Evolutionary conservation across 2,797 vertebrate species (phyloP).

Genomic region (Alauda arvensis): DNA sequence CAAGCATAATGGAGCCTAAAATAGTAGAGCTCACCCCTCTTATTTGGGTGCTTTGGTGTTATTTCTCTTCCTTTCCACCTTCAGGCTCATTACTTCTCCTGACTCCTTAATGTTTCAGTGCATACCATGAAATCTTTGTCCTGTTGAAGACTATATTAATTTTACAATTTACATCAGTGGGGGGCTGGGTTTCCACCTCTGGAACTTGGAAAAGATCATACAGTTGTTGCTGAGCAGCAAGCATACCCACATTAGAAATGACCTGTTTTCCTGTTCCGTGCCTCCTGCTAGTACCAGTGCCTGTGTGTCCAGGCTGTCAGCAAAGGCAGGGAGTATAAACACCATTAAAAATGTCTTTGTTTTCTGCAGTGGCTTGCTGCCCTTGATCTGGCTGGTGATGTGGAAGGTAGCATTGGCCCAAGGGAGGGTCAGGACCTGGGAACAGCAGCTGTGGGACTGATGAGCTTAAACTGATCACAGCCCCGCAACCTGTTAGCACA

Average conservation of each 20-base stretch:
- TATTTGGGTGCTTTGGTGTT: not conserved
- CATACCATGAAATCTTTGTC: not conserved
- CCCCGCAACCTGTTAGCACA: not conserved
- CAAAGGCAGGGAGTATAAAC: not conserved
- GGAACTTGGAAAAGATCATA: not conserved
- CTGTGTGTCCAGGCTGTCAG: not conserved
- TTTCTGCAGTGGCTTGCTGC: not conserved
- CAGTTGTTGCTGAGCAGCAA: not conserved
- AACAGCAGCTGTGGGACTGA: not conserved
- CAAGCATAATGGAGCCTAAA: not conserved
- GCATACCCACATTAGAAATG: not conserved
- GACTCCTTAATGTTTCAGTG: not conserved
- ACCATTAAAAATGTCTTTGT: not conserved
- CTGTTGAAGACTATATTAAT: not conserved
- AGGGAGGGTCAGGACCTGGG: not conserved
- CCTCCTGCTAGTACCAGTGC: not conserved
- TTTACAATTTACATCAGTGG: not conserved
- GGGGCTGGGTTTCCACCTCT: not conserved
- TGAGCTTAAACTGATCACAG: not conserved
- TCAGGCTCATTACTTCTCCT: not conserved
- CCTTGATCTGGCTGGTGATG: not conserved
- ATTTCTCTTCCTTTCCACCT: not conserved
- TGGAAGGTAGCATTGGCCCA: not conserved
- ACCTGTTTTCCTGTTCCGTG: not conserved
- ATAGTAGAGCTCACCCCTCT: not conserved